Percentiles rank a stretch among this genome's conserved stretches.
phyloP scores from a whole-genome alignment of 2,888 invertebrate genomes.

The Helicoverpa assulta region DNA sequence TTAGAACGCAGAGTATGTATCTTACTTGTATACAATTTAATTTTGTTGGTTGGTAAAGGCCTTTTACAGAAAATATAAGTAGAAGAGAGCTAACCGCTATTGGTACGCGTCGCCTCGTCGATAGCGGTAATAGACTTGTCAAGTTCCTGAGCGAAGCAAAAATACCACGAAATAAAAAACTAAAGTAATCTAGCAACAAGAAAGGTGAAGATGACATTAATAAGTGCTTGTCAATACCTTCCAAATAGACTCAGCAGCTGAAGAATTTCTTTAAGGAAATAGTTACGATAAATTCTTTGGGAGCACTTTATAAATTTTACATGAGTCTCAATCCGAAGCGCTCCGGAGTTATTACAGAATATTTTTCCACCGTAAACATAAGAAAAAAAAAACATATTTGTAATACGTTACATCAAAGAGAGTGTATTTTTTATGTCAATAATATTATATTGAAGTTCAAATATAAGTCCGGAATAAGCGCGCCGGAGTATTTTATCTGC shows the following conservation, averaged over 20 bases:
- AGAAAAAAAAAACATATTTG: conserved; percentile 59
- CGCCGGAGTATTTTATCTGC: conserved; percentile 30
- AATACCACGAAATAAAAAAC: conserved; percentile 3
- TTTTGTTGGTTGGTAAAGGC: not conserved
- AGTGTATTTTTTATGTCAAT: conserved; percentile 59
- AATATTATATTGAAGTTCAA: conserved; percentile 58
- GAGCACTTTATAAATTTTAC: conserved; percentile 54
- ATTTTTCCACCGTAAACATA: conserved; percentile 54
- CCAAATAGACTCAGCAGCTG: conserved; percentile 19
- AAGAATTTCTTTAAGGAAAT: conserved; percentile 37
- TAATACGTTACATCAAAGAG: conserved; percentile 53
- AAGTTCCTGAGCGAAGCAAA: not conserved
- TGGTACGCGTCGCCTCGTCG: not conserved
- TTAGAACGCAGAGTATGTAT: not conserved
- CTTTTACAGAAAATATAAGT: not conserved
- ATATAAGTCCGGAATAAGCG: conserved; percentile 43
- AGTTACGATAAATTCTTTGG: conserved; percentile 41
- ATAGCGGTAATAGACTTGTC: conserved; percentile 1
- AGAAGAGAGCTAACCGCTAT: not conserved
- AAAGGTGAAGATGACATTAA: conserved; percentile 15
- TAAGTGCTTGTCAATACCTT: conserved; percentile 5
- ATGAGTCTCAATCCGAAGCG: conserved; percentile 48
- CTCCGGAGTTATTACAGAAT: conserved; percentile 52
- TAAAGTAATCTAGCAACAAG: not conserved
- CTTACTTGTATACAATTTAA: not conserved